Conservation (phyloP, 1,140 invertebrate species). For the Caenorhabditis briggsae region DNA sequence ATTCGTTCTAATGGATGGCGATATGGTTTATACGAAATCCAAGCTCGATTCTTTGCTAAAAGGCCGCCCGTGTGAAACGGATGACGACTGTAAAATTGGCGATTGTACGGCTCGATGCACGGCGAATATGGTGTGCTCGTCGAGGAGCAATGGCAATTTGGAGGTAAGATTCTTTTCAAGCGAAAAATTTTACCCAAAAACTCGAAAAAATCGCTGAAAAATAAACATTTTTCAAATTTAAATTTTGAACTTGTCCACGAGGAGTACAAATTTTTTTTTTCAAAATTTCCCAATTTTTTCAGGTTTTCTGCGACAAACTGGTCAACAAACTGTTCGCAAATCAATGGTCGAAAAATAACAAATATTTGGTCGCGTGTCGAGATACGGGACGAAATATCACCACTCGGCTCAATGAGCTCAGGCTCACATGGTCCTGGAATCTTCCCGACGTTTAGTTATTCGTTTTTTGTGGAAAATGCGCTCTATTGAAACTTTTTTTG, state of each 20-base stretch:
- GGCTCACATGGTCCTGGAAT: conserved; percentile 76
- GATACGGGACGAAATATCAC: conserved; percentile 70
- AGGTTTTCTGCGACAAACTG: conserved; percentile 77
- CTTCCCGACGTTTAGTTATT: conserved; percentile 70
- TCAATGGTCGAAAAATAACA: conserved; percentile 77
- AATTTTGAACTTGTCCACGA: too few species aligned
- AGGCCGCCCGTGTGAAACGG: conserved; percentile 66
- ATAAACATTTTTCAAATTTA: too few species aligned
- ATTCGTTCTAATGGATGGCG: conserved; percentile 77
- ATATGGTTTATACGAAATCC: conserved; percentile 76
- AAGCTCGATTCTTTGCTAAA: conserved; percentile 69
- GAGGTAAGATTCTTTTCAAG: conserved; percentile 70
- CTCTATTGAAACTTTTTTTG: too few species aligned
- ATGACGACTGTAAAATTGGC: conserved; percentile 72
- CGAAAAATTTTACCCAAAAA: not conserved
- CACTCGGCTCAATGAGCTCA: conserved; percentile 72
- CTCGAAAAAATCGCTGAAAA: too few species aligned
- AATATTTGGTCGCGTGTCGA: conserved; percentile 75
- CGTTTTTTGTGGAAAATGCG: not conserved
- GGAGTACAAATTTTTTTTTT: too few species aligned
- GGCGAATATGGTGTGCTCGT: conserved; percentile 68
- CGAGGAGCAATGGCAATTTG: conserved; percentile 73
- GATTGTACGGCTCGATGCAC: conserved; percentile 71
- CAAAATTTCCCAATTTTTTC: not conserved
- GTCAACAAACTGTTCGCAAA: conserved; percentile 74